Evolutionary conservation across 2,797 vertebrate species (phyloP).

Genomic region (Euphonia xanthogaster): DNA sequence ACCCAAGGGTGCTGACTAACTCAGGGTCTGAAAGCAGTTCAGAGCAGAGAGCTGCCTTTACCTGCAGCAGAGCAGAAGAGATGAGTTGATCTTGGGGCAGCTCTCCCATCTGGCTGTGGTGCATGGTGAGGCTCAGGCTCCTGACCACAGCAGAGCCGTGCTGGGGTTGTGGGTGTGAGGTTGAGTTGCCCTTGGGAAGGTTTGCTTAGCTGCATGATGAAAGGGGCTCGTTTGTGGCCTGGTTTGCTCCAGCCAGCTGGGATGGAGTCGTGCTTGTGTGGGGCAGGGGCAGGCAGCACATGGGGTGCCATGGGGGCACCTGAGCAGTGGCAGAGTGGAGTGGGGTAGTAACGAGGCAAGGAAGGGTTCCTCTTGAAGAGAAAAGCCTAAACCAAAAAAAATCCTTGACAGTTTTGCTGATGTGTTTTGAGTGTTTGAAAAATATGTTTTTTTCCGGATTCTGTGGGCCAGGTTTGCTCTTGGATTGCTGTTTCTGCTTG

Average conservation of each 20-base stretch:
- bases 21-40: neutral
- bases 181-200: neutral
- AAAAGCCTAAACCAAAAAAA: neutral
- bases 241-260: neutral
- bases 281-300: neutral
- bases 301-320: neutral
- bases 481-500: neutral
- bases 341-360: neutral
- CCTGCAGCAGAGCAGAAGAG: neutral
- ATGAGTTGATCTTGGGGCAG: neutral
- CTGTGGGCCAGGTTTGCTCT: neutral
- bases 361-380: neutral
- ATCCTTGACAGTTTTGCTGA: neutral
- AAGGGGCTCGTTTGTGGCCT: neutral
- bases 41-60: neutral
- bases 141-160: fast-evolving
- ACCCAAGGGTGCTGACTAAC: neutral
- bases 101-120: fast-evolving
- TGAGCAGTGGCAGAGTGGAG: neutral
- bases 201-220: neutral
- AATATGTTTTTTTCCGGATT: neutral
- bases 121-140: neutral
- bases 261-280: neutral
- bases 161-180: neutral
- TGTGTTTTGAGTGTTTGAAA: neutral